phyloP scores from a whole-genome alignment of 2,797 vertebrate species.

The Miichthys miiuy region DNA sequence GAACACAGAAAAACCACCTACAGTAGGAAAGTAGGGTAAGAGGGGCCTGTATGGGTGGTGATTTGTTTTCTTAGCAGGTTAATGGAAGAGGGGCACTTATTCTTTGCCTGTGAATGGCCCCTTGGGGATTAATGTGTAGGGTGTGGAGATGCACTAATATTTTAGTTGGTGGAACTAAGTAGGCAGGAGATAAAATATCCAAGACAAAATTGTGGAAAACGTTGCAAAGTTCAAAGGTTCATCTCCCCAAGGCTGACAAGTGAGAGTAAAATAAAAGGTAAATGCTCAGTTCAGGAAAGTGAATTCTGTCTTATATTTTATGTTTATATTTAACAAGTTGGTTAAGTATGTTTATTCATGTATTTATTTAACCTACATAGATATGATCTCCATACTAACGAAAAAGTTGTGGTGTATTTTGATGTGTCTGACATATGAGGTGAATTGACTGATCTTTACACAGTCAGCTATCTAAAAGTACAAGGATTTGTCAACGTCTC shows the following conservation, averaged over 20 bases:
- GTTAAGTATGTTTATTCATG: too few relatives aligned
- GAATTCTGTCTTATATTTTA: too few relatives aligned
- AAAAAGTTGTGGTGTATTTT: too few relatives aligned
- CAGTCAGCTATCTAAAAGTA: too few relatives aligned
- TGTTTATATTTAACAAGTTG: too few relatives aligned
- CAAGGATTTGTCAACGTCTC: too few relatives aligned
- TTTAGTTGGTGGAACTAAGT: neutral
- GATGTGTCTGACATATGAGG: too few relatives aligned
- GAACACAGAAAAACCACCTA: constrained; percentile 15
- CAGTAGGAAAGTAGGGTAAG: neutral
- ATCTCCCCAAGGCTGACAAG: neutral
- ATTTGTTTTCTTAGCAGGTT: neutral
- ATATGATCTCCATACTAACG: too few relatives aligned
- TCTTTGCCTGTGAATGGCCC: constrained; percentile 5
- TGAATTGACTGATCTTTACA: too few relatives aligned
- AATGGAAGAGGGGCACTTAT: neutral
- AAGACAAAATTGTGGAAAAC: neutral
- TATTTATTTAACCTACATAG: too few relatives aligned
- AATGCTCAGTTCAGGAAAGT: too few relatives aligned
- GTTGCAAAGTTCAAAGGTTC: neutral
- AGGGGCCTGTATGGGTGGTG: neutral
- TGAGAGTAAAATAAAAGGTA: too few relatives aligned
- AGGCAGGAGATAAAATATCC: neutral
- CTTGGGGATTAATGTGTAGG: neutral
- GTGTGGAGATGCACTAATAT: neutral